Base-by-base conservation (phyloP, 1,140 invertebrate species). In the Nylanderia fulva region DNA sequence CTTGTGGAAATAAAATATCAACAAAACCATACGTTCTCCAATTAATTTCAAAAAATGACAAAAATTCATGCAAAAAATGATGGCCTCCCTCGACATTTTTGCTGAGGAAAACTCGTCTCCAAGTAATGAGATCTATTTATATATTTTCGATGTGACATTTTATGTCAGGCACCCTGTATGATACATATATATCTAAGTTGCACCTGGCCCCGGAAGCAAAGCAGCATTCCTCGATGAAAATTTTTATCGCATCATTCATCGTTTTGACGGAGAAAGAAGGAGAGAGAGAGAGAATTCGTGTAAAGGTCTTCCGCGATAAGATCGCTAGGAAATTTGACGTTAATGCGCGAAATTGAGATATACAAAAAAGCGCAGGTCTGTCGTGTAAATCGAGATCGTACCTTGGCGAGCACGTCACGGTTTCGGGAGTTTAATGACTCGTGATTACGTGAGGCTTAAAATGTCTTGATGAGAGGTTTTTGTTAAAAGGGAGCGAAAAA, bases 161-260 rank as follows among this genome's bases (percentile, higher is more conserved):
- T n/a, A n/a, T n/a, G n/a, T n/a, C n/a, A n/a, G n/a, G n/a, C n/a
- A n/a, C n/a, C n/a, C n/a, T n/a, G n/a, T n/a, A n/a, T n/a, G n/a
- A n/a, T n/a, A n/a, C n/a, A n/a, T n/a, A n/a, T n/a, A n/a, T n/a
- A n/a, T n/a, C n/a, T n/a, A n/a, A n/a, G n/a, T n/a, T n/a, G n/a
- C 86, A 87, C 85, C 86, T 87, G 86, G 84, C 86, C 76, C 84
- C 84, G 76, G 84, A 86, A 87, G 69, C 75, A 45, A 83, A 83
- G 63, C 75, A 61, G 45, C 63, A 42, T 64, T 56, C 36, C 36
- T 69, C 36, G 52, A 58, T 72, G 77, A 82, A 82, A 82, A 82
- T 82, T 71, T 72, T 82, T 82, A 82, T 82, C 66, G 77, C 66
- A 54, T 24, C 52, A 24, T 39, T 82, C 77, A 56, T 39, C 68